Conservation (phyloP, 2,888 invertebrate genomes). For the Drosophila bunnanda region DNA sequence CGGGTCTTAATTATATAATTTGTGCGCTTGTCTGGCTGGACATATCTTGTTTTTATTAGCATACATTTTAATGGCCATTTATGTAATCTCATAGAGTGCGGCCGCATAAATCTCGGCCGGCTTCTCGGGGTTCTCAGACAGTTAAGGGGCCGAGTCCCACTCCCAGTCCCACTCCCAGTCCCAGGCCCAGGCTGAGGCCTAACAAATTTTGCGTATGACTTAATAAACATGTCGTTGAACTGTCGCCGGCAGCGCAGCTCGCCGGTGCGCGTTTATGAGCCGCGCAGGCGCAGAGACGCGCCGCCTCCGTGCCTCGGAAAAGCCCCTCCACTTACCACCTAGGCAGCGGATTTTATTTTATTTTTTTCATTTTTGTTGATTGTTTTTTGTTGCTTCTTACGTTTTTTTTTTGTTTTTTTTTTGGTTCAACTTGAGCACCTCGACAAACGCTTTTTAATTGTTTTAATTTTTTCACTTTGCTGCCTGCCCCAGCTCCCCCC, state of each 20-base stretch:
- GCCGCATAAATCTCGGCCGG: conserved; percentile 60
- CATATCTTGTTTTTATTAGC: conserved; percentile 57
- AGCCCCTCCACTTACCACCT: conserved; percentile 4
- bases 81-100: conserved; percentile 76
- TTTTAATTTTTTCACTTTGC: conserved; percentile 49
- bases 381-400: too few species aligned
- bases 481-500: conserved; percentile 1
- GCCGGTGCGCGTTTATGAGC: conserved; percentile 18
- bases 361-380: conserved; percentile 13
- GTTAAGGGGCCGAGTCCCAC: conserved; percentile 35
- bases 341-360: conserved; percentile 9
- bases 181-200: conserved; percentile 18
- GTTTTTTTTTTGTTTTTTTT: conserved; percentile 29
- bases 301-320: neutral
- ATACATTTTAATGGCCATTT: conserved; percentile 74
- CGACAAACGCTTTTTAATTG: conserved; percentile 74
- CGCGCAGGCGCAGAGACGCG: conserved; percentile 2
- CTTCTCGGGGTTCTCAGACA: conserved; percentile 46
- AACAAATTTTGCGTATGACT: conserved; percentile 74
- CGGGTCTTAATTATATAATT: conserved; percentile 71
- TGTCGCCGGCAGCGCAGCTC: conserved; percentile 61
- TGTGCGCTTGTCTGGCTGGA: conserved; percentile 42
- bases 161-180: neutral
- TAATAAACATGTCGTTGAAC: conserved; percentile 81
- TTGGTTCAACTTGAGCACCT: conserved; percentile 66